Evolutionary conservation across 2,797 vertebrate species (phyloP), one percentile per base, ranked within the genome.

Genomic region (Rhinogobio ventralis): DNA sequence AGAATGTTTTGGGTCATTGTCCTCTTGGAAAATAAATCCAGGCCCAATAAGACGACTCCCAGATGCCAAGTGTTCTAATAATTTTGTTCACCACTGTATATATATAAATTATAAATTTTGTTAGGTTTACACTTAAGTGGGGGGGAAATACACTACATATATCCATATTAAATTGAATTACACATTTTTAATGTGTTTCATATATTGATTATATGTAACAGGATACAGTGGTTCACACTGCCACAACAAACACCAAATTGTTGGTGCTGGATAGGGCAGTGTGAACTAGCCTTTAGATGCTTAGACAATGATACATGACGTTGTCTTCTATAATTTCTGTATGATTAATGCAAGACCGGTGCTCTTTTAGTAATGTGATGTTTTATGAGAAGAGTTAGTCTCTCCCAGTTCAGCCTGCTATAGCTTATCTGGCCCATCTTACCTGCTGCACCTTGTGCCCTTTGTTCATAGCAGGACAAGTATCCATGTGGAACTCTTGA

Each of bases 361-460:
- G 80, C 39, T 60, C n/a, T 82, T 73, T 73, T 73, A 60, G 25
- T 60, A 15, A 49, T 33, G n/a, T 23, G 30, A 28, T 64, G 25
- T 72, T 71, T 39, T 36, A 57, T 23, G 39, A 72, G 36, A 81
- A 15, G 36, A 36, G 72, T 68, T 51, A 64, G 14, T 30, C 11
- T 76, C 33, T 28, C 60, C 28, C 42, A 49, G 25, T 42, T 79
- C 42, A 64, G 77, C 62, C 49, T 60, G 53, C 51, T 71, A 25
- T 57, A 45, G 28, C 17, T 20, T 45, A 45, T 17, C 57, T 46
- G 55, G 28, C 20, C 28, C 1, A 3, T 46, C 39, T 19, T 57
- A 46, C 13, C 60, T 53, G 46, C 71, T 87, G 85, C 86, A 90
- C 86, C 89, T 85, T 49, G 72, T 74, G 72, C 53, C 49, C 53